Conservation (phyloP, 2,113 vertebrate genomes). For the Petrocephalus zakoni region DNA sequence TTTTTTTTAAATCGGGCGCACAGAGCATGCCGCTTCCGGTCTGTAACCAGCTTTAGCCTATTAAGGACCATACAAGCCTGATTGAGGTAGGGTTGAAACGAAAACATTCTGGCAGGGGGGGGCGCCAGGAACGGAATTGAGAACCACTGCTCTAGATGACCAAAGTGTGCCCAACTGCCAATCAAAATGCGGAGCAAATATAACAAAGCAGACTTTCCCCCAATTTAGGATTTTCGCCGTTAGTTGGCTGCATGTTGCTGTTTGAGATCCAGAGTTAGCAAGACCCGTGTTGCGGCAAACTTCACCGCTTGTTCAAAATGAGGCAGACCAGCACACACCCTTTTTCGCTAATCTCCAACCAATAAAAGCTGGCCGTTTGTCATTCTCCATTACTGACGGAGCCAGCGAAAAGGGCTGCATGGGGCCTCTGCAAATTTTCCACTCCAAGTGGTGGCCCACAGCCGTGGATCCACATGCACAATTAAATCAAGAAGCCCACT, state of each 20-base stretch:
- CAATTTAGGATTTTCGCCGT: neutral
- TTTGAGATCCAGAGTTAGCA: neutral
- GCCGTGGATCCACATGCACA: neutral
- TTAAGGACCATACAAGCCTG: too few relatives aligned
- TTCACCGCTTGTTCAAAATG: neutral
- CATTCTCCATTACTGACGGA: constrained; percentile 14
- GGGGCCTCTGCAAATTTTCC: constrained; percentile 27
- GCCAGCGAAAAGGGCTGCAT: neutral
- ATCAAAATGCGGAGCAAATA: neutral
- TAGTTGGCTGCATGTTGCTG: neutral
- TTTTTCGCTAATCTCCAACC: constrained; percentile 27
- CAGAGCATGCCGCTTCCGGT: too few relatives aligned
- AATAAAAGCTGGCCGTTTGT: constrained; percentile 37
- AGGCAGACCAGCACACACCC: neutral
- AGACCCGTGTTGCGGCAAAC: neutral
- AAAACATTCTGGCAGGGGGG: too few relatives aligned
- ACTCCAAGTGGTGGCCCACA: neutral
- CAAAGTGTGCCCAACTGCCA: neutral
- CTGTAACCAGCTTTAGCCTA: too few relatives aligned
- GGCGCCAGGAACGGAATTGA: too few relatives aligned
- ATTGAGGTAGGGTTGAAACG: too few relatives aligned
- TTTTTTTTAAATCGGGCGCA: too few relatives aligned
- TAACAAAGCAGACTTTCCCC: neutral
- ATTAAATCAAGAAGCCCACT: neutral
- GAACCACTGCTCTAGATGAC: neutral